phyloP scores from a whole-genome alignment of 2,888 invertebrate genomes.

The Morinoia aosen region DNA sequence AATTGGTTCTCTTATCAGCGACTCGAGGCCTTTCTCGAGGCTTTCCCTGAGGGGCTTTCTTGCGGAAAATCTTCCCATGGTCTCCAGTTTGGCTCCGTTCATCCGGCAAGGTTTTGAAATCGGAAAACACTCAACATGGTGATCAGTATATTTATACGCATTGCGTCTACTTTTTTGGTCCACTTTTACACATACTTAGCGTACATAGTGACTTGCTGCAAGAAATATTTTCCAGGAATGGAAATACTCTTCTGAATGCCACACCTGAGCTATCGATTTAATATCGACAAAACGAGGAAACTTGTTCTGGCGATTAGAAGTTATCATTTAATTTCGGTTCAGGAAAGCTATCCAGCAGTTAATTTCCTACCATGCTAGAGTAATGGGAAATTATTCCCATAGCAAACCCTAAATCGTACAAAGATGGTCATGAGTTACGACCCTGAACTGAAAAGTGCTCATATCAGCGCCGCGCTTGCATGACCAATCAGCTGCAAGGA shows the following conservation, averaged over 20 bases:
- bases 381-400: neutral
- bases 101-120: neutral
- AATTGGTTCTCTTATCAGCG: neutral
- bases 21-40: neutral
- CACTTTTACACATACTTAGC: neutral
- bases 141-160: neutral
- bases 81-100: neutral
- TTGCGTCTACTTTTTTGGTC: neutral
- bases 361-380: neutral
- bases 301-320: neutral
- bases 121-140: neutral
- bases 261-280: neutral
- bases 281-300: neutral
- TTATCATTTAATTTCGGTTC: neutral
- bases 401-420: neutral
- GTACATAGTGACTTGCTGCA: neutral
- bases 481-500: neutral
- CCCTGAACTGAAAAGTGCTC: neutral
- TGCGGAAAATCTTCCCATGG: conserved; percentile 23
- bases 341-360: neutral
- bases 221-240: neutral
- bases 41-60: conserved; percentile 29
- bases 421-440: neutral
- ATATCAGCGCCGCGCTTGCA: neutral
- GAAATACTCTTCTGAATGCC: neutral